A percentile compares a stretch with the other conserved stretches of the same genome.
These are phyloP conservation scores for Neoseiulus cucumeris DNA, from an alignment of 1,140 invertebrate species.

Conservation along the genomic window DNA sequence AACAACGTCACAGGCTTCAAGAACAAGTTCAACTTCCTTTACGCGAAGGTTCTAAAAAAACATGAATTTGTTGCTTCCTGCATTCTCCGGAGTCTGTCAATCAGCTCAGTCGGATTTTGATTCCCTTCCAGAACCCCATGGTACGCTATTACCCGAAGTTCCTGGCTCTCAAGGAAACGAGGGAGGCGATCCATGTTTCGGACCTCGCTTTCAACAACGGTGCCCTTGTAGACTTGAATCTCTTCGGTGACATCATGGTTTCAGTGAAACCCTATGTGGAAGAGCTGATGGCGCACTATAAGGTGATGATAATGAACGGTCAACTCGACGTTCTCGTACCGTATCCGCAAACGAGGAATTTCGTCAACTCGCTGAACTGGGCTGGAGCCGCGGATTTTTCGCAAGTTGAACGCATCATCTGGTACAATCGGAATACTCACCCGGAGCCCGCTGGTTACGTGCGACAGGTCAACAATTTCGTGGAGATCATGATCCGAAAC, in stretches of 20 bases:
- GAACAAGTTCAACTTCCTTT: slow-evolving; percentile 58
- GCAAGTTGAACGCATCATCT: slow-evolving; percentile 39
- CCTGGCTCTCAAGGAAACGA: background rate
- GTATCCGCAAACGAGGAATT: slow-evolving; percentile 51
- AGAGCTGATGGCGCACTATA: slow-evolving; percentile 43
- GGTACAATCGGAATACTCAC: slow-evolving; percentile 34
- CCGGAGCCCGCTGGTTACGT: slow-evolving; percentile 57
- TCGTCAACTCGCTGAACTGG: slow-evolving; percentile 44
- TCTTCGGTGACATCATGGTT: slow-evolving; percentile 59
- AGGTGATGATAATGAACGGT: slow-evolving; percentile 46
- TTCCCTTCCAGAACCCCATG: slow-evolving; percentile 32
- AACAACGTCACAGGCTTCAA: slow-evolving; percentile 62
- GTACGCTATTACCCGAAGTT: slow-evolving; percentile 13
- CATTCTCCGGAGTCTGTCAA: too few relatives aligned
- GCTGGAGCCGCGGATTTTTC: slow-evolving; percentile 40
- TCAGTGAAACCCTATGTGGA: slow-evolving; percentile 51
- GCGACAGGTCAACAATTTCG: slow-evolving; percentile 45
- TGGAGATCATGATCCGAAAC: slow-evolving; percentile 54
- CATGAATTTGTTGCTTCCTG: too few relatives aligned
- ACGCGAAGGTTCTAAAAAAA: too few relatives aligned
- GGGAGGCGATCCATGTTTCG: slow-evolving; percentile 52
- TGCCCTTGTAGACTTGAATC: slow-evolving; percentile 37
- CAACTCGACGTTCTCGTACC: slow-evolving; percentile 66
- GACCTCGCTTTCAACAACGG: slow-evolving; percentile 41
- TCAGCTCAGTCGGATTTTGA: too few relatives aligned